phyloP scores from a whole-genome alignment of 2,113 vertebrate genomes.

The Ranitomeya variabilis region DNA sequence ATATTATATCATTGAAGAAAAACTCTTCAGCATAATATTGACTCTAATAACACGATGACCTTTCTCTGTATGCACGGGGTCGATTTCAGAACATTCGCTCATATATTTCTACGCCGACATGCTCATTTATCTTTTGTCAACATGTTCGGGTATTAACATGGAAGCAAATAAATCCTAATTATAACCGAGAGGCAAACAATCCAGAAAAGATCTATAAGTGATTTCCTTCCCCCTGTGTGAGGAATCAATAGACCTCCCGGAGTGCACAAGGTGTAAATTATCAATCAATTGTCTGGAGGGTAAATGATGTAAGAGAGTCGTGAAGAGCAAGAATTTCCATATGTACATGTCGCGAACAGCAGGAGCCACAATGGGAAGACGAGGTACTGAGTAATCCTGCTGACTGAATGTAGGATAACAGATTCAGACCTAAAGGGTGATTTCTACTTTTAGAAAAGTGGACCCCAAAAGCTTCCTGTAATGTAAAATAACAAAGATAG shows the following conservation, averaged over 20 bases:
- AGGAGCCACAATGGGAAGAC: background rate
- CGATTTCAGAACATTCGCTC: constrained; percentile 10
- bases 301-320: background rate
- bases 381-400: background rate
- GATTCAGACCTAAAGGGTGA: no score
- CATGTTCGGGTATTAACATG: constrained; percentile 3
- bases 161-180: constrained; percentile 30
- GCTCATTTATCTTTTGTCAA: background rate
- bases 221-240: background rate
- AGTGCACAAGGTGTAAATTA: background rate
- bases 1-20: background rate
- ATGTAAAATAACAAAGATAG: no score
- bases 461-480: no score
- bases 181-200: background rate
- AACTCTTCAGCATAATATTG: background rate
- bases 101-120: background rate
- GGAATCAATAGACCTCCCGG: constrained; percentile 23
- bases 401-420: background rate
- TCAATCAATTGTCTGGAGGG: constrained; percentile 20
- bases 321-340: background rate
- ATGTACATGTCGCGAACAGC: background rate
- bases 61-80: background rate
- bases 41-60: background rate
- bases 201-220: constrained; percentile 32
- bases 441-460: no score